Conservation (phyloP, 2,888 invertebrate species). For the Agrilus biguttatus region DNA sequence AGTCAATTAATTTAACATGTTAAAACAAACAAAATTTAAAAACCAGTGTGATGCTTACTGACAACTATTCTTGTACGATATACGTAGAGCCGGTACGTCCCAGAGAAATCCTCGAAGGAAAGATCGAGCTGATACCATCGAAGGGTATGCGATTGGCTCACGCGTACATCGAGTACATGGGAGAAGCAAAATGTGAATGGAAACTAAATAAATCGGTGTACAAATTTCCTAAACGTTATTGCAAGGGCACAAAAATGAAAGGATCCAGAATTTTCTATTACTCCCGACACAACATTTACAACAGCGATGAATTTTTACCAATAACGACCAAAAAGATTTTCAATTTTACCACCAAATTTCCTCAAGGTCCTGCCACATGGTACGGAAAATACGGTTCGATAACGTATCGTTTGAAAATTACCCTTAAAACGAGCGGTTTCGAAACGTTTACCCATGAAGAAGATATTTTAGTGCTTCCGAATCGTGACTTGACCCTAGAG, state of each 20-base stretch:
- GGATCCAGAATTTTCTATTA: constrained; percentile 15
- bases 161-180: constrained; percentile 1
- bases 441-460: constrained; percentile 9
- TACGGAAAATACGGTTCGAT: constrained; percentile 15
- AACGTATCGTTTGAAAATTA: constrained; percentile 10
- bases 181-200: constrained; percentile 14
- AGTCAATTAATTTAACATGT: too few relatives aligned
- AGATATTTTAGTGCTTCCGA: constrained; percentile 11
- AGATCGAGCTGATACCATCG: too few relatives aligned
- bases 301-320: constrained; percentile 10
- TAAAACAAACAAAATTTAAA: too few relatives aligned
- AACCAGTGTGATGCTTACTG: too few relatives aligned
- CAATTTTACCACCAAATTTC: constrained; percentile 4
- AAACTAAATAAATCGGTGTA: constrained; percentile 6
- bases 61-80: too few relatives aligned
- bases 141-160: too few relatives aligned
- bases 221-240: constrained; percentile 7
- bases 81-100: too few relatives aligned
- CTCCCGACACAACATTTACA: constrained; percentile 12
- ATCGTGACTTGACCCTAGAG: constrained; percentile 14
- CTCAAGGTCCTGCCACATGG: constrained; percentile 15
- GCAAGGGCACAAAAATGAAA: constrained; percentile 8
- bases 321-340: constrained; percentile 6
- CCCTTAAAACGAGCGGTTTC: background rate
- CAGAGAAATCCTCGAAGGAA: too few relatives aligned